These are phyloP conservation scores for Choristoneura rosaceana DNA, from an alignment of 2,888 invertebrate species.

Conservation along the genomic window DNA sequence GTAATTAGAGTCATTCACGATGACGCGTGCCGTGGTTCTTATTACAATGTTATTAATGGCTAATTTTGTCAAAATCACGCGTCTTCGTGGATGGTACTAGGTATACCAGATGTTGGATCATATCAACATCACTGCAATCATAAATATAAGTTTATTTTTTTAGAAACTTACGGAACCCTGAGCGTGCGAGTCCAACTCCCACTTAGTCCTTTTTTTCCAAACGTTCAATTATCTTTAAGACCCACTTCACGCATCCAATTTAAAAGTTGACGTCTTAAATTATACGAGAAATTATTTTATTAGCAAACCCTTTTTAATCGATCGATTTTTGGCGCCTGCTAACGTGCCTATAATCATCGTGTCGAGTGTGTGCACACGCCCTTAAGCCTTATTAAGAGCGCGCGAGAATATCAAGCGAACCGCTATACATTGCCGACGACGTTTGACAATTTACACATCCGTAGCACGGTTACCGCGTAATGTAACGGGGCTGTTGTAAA, in stretches of 20 bases:
- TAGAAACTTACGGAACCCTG: too few species aligned
- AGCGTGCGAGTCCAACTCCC: too few species aligned
- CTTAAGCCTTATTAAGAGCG: constrained; percentile 48
- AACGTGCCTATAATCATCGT: constrained; percentile 76
- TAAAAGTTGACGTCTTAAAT: constrained; percentile 85
- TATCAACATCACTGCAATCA: too few species aligned
- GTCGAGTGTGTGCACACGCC: constrained; percentile 72
- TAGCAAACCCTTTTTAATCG: constrained; percentile 65
- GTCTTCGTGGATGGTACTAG: too few species aligned
- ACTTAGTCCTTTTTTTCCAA: constrained; percentile 56
- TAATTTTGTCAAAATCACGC: too few species aligned
- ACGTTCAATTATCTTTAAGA: constrained; percentile 80
- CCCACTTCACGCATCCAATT: constrained; percentile 84
- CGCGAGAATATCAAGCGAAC: neutral
- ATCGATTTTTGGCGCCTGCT: constrained; percentile 47
- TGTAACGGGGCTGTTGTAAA: neutral
- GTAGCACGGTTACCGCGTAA: neutral
- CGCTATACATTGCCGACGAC: neutral
- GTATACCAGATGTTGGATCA: too few species aligned
- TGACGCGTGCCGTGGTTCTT: too few species aligned
- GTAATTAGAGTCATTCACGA: too few species aligned
- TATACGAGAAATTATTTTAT: constrained; percentile 83
- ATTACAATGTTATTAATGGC: too few species aligned
- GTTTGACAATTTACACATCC: neutral
- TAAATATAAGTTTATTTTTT: too few species aligned